Evolutionary conservation across 1,140 invertebrate species (phyloP).

Genomic region (Drosophila willistoni): DNA sequence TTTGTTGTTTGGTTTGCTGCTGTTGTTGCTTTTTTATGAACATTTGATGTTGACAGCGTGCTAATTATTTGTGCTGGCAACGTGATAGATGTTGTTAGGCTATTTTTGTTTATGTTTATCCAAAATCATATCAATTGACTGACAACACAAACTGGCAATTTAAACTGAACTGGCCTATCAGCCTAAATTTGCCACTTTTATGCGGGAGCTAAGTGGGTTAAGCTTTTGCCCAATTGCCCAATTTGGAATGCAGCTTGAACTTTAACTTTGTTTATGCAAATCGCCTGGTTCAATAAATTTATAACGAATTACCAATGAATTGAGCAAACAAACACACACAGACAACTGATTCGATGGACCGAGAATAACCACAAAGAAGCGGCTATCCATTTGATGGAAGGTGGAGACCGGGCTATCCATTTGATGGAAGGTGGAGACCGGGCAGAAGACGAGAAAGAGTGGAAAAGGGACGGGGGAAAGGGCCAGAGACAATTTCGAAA

Average conservation of each 20-base stretch:
- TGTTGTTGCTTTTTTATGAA: constrained; percentile 35
- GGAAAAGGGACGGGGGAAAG: constrained; percentile 11
- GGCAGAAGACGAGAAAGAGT: background rate
- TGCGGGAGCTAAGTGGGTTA: constrained; percentile 32
- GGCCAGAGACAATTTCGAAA: constrained; percentile 60
- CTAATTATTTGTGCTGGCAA: constrained; percentile 50
- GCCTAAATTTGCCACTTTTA: constrained; percentile 14
- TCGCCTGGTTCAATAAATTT: constrained; percentile 50
- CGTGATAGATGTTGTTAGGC: background rate
- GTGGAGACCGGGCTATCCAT: constrained; percentile 13
- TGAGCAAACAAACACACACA: constrained; percentile 59
- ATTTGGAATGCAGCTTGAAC: constrained; percentile 33
- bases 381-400: constrained; percentile 18
- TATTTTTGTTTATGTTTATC: constrained; percentile 17
- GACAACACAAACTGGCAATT: background rate
- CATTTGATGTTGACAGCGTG: constrained; percentile 58
- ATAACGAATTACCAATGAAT: constrained; percentile 70
- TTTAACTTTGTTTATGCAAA: constrained; percentile 48
- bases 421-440: background rate
- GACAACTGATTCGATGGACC: constrained; percentile 29
- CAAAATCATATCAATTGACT: constrained; percentile 13
- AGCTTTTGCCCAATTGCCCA: constrained; percentile 43
- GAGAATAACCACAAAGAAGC: background rate
- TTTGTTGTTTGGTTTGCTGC: constrained; percentile 25
- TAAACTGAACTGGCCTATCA: constrained; percentile 26